phyloP scores from a whole-genome alignment of 2,888 invertebrate species.

The Macaria liturata region DNA sequence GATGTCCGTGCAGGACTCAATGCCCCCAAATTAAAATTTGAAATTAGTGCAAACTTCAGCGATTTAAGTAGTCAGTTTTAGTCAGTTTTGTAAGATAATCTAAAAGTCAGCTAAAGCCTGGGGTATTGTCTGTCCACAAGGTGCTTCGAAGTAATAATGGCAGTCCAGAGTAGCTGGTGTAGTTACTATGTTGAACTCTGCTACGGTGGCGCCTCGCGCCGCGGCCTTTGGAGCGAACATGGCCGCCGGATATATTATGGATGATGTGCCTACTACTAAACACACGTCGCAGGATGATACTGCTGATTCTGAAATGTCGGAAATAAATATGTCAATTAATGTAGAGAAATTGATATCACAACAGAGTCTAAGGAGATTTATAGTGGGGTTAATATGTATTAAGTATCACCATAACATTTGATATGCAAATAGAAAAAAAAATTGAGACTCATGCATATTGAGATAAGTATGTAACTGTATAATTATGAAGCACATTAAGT shows the following conservation, averaged over 20 bases:
- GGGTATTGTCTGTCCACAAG: slow-evolving; percentile 70
- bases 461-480: no score
- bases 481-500: no score
- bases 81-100: not conserved
- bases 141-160: slow-evolving; percentile 74
- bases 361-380: no score
- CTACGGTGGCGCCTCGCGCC: slow-evolving; percentile 82
- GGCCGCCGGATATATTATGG: slow-evolving; percentile 93
- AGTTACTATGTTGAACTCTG: slow-evolving; percentile 77
- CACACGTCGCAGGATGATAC: slow-evolving; percentile 90
- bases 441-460: no score
- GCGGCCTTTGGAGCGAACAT: slow-evolving; percentile 93
- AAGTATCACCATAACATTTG: no score
- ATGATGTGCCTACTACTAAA: slow-evolving; percentile 93
- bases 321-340: not conserved
- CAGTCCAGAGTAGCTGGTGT: slow-evolving; percentile 70
- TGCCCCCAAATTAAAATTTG: no score
- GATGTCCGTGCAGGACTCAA: no score
- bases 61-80: no score
- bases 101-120: slow-evolving; percentile 55
- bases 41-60: no score
- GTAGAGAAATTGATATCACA: no score
- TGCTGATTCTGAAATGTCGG: slow-evolving; percentile 74
- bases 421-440: no score
- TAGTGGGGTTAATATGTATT: no score